Evolutionary conservation across 2,888 invertebrate species (phyloP), one percentile per base, ranked within the genome.

Genomic region (Eupithecia subumbrata): DNA sequence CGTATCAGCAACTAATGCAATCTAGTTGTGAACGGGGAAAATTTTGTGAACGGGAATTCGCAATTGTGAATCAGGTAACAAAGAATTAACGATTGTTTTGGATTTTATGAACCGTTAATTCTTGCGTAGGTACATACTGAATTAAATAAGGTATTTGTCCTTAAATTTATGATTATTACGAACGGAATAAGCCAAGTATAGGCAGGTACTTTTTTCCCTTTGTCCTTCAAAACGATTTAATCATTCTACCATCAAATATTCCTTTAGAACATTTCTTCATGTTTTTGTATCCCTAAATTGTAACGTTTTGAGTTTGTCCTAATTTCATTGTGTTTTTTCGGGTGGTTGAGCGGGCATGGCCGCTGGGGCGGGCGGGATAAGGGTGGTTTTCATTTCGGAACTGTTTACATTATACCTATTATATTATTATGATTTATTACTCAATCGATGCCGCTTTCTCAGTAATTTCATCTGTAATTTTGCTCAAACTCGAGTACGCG

Each of bases 381-480:
- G 84, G 84, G 83, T 79, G 82, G 80, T 82, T 86, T 84, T 85
- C 85, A 87, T 86, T 81, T 84, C 87, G 84, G 83, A 85, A 85
- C 89, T 92, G 92, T 93, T 92, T 92, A 92, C 90, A 89, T 90
- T 91, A 89, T 87, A 89, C 88, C 90, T 91, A 92, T 93, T 91
- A 92, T 92, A 91, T 91, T 90, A 90, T 91, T 90, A 90, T 93
- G 92, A 94, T 93, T 93, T 93, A 93, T 93, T 91, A 86, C 92
- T 92, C 89, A 91, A 93, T 94, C 92, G 92, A 91, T 90, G 90
- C 87, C 83, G 85, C 83, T 82, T 81, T 83, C 88, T 84, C 83
- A 79, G 87, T 89, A 89, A 92, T 93, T 92, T 91, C 85, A 84
- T 85, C 85, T 73, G 84, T 87, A 90, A 92, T 91, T 91, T 90